Evolutionary conservation across 2,113 vertebrate genomes (phyloP).

Genomic region (Girardinichthys multiradiatus): DNA sequence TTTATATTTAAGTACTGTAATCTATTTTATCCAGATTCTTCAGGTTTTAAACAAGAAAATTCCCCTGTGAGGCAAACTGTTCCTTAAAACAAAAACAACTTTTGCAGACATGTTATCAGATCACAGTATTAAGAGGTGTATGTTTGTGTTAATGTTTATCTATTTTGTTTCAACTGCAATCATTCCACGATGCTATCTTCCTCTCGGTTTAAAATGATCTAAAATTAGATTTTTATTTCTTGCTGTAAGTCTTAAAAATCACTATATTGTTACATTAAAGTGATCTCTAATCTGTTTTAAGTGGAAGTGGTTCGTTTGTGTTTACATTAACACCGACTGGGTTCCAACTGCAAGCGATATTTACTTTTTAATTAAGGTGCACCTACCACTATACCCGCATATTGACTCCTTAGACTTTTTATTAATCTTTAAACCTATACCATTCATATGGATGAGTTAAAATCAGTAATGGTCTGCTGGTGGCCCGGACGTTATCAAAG

Average conservation of each 20-base stretch:
- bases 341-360: neutral
- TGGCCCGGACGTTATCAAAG: constrained; percentile 26
- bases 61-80: constrained; percentile 48
- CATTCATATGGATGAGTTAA: neutral
- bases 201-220: constrained; percentile 53
- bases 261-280: constrained; percentile 71
- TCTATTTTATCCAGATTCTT: constrained; percentile 77
- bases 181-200: constrained; percentile 68
- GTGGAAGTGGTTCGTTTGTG: neutral
- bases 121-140: constrained; percentile 75
- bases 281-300: constrained; percentile 45
- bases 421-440: no score
- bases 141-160: constrained; percentile 64
- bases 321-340: constrained; percentile 1
- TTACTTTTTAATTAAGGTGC: neutral
- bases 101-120: constrained; percentile 67
- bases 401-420: no score
- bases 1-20: constrained; percentile 85
- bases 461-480: neutral
- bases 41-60: constrained; percentile 66
- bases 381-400: no score
- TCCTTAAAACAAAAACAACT: constrained; percentile 41
- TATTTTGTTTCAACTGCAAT: constrained; percentile 65
- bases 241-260: constrained; percentile 68
- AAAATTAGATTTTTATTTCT: constrained; percentile 61